Conservation (phyloP, 2,113 vertebrate species). For the Poeciliopsis retropinna region DNA sequence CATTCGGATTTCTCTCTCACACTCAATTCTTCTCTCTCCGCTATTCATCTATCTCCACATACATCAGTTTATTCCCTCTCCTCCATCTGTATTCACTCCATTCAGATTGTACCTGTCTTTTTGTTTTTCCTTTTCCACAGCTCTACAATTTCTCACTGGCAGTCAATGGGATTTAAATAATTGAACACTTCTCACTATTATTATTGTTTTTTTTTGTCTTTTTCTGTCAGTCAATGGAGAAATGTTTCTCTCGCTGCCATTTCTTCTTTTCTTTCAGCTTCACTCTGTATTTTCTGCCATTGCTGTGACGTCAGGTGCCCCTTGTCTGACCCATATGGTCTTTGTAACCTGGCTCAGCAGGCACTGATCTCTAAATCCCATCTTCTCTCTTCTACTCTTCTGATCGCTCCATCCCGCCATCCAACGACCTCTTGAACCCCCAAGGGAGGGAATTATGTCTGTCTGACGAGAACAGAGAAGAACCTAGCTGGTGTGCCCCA, state of each 20-base stretch:
- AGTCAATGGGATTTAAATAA: conserved; percentile 68
- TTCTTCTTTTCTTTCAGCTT: conserved; percentile 18
- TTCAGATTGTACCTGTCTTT: conserved; percentile 62
- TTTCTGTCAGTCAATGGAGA: conserved; percentile 32
- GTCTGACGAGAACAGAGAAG: conserved; percentile 63
- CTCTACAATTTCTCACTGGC: conserved; percentile 49
- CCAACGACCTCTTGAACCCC: conserved; percentile 58
- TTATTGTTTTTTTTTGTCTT: conserved; percentile 36
- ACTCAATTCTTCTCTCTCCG: conserved; percentile 61
- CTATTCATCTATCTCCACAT: conserved; percentile 71
- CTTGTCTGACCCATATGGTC: conserved; percentile 74
- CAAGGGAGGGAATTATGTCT: conserved; percentile 72
- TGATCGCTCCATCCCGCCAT: conserved; percentile 63
- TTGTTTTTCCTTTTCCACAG: conserved; percentile 58
- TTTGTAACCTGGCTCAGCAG: conserved; percentile 74
- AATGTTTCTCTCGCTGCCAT: conserved; percentile 28
- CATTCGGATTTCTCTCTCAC: conserved; percentile 72
- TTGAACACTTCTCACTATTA: conserved; percentile 56
- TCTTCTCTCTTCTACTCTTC: conserved; percentile 60
- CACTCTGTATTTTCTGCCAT: conserved; percentile 26
- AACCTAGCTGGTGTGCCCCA: conserved; percentile 32
- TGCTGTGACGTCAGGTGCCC: conserved; percentile 65
- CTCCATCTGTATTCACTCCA: conserved; percentile 67
- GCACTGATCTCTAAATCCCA: conserved; percentile 78
- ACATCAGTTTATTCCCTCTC: conserved; percentile 68